These are phyloP conservation scores for Pachyuromys duprasi DNA, from an alignment of 2,797 vertebrate genomes.

Conservation along the genomic window DNA sequence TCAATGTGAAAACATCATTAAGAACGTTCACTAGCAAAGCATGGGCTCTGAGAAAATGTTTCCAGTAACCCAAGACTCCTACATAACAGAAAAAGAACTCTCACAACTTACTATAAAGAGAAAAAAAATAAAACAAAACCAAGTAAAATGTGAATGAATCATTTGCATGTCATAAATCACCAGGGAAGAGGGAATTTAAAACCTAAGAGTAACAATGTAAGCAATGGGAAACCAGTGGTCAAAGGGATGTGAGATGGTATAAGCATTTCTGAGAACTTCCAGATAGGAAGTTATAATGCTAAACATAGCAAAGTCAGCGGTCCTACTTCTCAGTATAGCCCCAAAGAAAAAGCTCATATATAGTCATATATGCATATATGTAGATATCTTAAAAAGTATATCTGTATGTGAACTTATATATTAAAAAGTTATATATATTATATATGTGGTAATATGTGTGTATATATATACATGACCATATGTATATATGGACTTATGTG, in stretches of 20 bases:
- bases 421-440: no score
- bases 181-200: background rate
- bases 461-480: no score
- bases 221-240: background rate
- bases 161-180: background rate
- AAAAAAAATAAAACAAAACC: background rate
- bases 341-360: no score
- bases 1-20: background rate
- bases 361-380: no score
- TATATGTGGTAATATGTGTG: background rate
- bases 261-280: no score
- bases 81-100: background rate
- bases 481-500: background rate
- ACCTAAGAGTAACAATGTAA: background rate
- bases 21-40: background rate
- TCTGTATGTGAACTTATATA: background rate
- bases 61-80: background rate
- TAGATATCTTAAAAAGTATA: no score
- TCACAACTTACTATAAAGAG: background rate
- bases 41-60: background rate
- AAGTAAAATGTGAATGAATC: background rate
- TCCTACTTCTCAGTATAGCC: background rate
- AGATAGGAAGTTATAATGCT: background rate
- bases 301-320: background rate
- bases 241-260: fast-evolving